Conservation (phyloP, 2,797 vertebrate genomes). For the Denticeps clupeoides region DNA sequence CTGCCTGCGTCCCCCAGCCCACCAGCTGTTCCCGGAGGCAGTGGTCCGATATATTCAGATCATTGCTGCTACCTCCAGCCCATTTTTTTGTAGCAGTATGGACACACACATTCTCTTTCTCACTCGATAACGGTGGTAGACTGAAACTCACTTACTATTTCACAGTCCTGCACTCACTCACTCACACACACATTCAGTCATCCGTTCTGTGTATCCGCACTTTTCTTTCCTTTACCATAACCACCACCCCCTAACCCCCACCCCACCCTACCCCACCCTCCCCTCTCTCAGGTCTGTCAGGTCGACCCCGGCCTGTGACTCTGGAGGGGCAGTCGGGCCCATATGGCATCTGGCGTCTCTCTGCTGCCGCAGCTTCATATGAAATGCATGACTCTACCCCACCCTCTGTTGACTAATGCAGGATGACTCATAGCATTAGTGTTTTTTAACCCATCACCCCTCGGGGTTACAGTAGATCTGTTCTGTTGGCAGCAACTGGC, state of each 20-base stretch:
- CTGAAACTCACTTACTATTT: no score
- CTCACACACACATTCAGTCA: conserved; percentile 21
- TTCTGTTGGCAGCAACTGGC: no score
- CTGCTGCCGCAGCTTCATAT: conserved; percentile 67
- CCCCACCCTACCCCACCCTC: neutral
- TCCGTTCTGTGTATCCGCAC: no score
- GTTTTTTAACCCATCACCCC: no score
- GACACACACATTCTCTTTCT: neutral
- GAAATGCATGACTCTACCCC: conserved; percentile 79
- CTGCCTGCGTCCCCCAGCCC: conserved; percentile 68
- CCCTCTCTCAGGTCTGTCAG: conserved; percentile 69
- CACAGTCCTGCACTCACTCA: neutral
- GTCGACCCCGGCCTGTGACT: conserved; percentile 73
- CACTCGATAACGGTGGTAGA: no score
- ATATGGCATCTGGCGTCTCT: conserved; percentile 99
- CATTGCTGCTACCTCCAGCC: conserved; percentile 61
- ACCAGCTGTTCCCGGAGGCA: conserved; percentile 98
- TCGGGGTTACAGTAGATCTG: no score
- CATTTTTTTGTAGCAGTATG: no score
- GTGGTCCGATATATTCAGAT: conserved; percentile 89
- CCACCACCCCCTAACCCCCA: neutral
- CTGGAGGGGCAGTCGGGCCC: conserved; percentile 70
- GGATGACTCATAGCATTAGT: conserved; percentile 98
- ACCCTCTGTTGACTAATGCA: conserved; percentile 67
- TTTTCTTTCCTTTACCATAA: conserved; percentile 3